Percentiles rank a stretch among this genome's conserved stretches.
Conservation (phyloP, 2,113 vertebrate genomes). For the Pelecanus crispus region DNA sequence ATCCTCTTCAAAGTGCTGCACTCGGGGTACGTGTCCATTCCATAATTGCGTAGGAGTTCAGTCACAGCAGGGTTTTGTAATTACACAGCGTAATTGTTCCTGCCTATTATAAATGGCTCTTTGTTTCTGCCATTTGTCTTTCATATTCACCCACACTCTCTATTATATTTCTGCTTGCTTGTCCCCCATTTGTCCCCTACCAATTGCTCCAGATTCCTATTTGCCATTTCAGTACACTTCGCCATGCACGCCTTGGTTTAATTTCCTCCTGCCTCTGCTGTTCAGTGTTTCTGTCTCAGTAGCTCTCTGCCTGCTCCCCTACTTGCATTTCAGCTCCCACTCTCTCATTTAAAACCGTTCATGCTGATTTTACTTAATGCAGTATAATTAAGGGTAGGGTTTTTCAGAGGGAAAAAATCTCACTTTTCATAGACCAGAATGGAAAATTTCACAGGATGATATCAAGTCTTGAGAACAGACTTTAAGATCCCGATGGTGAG, state of each 20-base stretch:
- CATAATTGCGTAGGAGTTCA: background rate
- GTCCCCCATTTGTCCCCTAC: background rate
- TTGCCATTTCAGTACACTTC: background rate
- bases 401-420: background rate
- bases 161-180: conserved; percentile 1
- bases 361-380: conserved; percentile 39
- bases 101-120: background rate
- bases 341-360: background rate
- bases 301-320: conserved; percentile 22
- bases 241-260: background rate
- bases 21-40: background rate
- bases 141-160: conserved; percentile 20
- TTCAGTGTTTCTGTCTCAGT: background rate
- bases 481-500: background rate
- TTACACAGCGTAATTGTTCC: conserved; percentile 18
- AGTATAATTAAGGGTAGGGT: background rate
- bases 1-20: background rate
- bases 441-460: background rate
- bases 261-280: conserved; percentile 3
- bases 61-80: background rate
- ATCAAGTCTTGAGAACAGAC: background rate
- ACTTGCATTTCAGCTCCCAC: conserved; percentile 47
- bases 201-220: background rate
- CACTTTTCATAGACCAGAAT: background rate
- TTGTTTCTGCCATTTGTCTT: conserved; percentile 41